Percentiles rank a stretch among this genome's conserved stretches.
Evolutionary conservation across 1,140 invertebrate species (phyloP).

Genomic region (Thaumetopoea pityocampa): DNA sequence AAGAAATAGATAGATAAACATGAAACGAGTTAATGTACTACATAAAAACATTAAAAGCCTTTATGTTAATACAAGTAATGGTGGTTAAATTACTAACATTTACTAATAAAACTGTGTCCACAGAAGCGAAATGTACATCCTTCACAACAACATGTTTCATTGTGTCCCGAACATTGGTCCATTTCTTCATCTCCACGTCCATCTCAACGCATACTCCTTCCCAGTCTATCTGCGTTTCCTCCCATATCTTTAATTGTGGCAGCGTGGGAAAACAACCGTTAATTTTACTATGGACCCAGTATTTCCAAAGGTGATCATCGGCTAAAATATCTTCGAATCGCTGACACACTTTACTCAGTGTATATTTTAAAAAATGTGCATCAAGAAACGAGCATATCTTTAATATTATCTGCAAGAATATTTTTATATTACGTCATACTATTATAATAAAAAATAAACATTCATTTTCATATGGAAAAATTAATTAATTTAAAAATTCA

Average conservation of each 20-base stretch:
- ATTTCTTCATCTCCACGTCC: constrained; percentile 53
- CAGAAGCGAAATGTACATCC: constrained; percentile 67
- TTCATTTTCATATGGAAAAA: no score
- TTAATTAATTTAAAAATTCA: no score
- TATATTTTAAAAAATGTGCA: constrained; percentile 56
- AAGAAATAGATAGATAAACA: constrained; percentile 14
- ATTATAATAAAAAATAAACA: constrained; percentile 1
- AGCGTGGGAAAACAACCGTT: constrained; percentile 49
- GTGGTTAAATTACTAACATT: constrained; percentile 58
- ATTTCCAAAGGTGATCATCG: constrained; percentile 64
- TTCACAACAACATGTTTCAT: constrained; percentile 60
- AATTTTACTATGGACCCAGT: constrained; percentile 61
- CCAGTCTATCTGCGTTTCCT: constrained; percentile 50
- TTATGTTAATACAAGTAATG: no score
- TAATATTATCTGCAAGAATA: constrained; percentile 71
- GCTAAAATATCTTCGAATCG: constrained; percentile 65
- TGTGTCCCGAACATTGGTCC: constrained; percentile 54
- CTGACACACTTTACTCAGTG: constrained; percentile 59
- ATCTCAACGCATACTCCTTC: constrained; percentile 63
- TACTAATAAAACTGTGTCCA: constrained; percentile 66
- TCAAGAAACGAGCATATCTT: constrained; percentile 71
- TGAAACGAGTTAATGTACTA: no score
- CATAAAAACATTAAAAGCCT: no score
- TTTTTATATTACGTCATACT: constrained; percentile 5
- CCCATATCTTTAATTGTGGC: constrained; percentile 46